Conservation (phyloP, 2,113 vertebrate genomes). For the Parotia lawesii region DNA sequence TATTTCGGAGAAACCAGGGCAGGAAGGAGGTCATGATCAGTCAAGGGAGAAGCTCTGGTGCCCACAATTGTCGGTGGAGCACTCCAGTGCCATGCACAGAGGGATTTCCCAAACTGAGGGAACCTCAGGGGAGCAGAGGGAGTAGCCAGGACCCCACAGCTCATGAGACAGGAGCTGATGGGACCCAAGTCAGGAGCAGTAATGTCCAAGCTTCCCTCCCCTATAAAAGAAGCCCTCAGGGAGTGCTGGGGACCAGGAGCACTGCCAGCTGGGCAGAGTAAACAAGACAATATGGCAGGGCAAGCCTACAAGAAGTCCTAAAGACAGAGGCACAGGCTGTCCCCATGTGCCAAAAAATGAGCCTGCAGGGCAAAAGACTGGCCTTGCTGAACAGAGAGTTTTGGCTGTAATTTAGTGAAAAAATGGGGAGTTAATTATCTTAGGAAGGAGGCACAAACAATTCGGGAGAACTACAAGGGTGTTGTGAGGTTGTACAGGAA, state of each 20-base stretch:
- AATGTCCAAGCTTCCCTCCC: background rate
- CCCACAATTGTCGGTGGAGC: background rate
- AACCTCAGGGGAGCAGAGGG: background rate
- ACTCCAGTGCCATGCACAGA: background rate
- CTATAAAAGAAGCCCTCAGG: too few relatives aligned
- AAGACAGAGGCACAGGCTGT: background rate
- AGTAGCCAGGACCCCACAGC: background rate
- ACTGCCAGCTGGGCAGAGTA: background rate
- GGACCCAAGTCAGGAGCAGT: background rate
- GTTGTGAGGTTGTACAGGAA: background rate
- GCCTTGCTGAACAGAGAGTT: background rate
- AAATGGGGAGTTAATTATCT: background rate
- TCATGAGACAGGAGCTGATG: background rate
- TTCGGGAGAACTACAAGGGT: background rate
- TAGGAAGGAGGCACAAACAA: background rate
- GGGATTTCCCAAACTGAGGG: background rate
- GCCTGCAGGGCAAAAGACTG: background rate
- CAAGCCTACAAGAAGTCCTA: background rate
- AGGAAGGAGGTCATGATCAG: background rate
- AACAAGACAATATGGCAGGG: background rate
- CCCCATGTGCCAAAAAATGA: background rate
- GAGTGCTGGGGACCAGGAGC: background rate
- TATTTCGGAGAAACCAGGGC: background rate
- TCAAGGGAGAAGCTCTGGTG: background rate
- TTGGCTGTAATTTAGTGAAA: background rate